Conservation (phyloP, 2,797 vertebrate genomes). For the Pampus argenteus region DNA sequence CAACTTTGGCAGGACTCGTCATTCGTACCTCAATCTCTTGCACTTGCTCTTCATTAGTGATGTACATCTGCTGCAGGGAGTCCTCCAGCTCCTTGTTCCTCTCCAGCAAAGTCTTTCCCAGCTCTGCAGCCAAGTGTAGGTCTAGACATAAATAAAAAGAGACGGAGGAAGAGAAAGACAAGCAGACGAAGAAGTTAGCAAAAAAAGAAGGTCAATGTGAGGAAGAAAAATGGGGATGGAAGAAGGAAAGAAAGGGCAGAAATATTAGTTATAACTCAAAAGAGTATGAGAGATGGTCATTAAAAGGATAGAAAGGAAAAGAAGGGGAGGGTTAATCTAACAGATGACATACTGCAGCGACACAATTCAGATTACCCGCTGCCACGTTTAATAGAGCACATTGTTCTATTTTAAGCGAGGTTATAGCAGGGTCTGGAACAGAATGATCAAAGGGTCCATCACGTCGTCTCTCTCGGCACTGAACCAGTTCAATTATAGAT, state of each 20-base stretch:
- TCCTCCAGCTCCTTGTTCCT: conserved; percentile 98
- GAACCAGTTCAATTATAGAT: conserved; percentile 35
- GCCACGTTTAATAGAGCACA: conserved; percentile 37
- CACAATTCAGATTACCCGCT: conserved; percentile 21
- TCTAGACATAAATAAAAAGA: conserved; percentile 77
- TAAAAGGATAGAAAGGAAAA: neutral
- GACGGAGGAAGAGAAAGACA: neutral
- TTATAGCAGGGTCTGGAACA: conserved; percentile 43
- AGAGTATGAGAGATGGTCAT: neutral
- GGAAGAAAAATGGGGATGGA: neutral
- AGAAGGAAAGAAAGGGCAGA: neutral
- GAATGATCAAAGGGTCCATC: conserved; percentile 37
- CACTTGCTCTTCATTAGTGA: conserved; percentile 98
- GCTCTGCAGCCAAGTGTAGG: conserved; percentile 92
- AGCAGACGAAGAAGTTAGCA: neutral
- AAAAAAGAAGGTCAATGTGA: neutral
- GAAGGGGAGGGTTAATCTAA: conserved; percentile 15
- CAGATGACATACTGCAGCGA: conserved; percentile 8
- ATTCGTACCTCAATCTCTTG: conserved; percentile 95
- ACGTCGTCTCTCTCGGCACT: neutral
- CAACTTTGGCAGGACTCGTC: neutral
- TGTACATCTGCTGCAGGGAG: conserved; percentile 97
- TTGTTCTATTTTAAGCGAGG: conserved; percentile 60
- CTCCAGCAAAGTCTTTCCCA: conserved; percentile 95
- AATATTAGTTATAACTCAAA: neutral